A percentile compares a stretch with the other conserved stretches of the same genome.
These are phyloP conservation scores for Ditylenchus dipsaci DNA, from an alignment of 1,140 invertebrate species.

Conservation along the genomic window DNA sequence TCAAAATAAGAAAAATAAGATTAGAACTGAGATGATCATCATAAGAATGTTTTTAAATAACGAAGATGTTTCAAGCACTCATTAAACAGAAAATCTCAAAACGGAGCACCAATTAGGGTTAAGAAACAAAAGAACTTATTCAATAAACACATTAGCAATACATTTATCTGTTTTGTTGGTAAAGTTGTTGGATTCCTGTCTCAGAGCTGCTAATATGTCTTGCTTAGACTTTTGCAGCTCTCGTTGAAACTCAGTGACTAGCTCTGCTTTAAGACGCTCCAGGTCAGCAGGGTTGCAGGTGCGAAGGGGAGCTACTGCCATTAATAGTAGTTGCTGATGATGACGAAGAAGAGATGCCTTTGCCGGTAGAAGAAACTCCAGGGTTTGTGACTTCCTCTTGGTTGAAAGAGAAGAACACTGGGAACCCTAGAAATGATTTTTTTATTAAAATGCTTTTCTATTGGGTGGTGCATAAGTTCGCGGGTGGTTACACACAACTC, in stretches of 20 bases:
- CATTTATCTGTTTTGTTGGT: too few species aligned
- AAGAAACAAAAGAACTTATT: too few species aligned
- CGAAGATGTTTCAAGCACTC: too few species aligned
- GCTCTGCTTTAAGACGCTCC: slow-evolving; percentile 22
- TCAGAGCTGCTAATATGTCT: slow-evolving; percentile 5
- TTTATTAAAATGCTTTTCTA: slow-evolving; percentile 11
- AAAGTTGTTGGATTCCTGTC: slow-evolving; percentile 9
- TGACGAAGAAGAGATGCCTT: neutral
- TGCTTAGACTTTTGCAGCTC: slow-evolving; percentile 13
- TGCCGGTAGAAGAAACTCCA: neutral
- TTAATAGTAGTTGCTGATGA: neutral
- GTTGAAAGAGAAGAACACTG: slow-evolving; percentile 28
- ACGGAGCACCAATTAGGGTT: too few species aligned
- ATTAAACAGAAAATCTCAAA: too few species aligned
- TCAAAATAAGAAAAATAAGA: too few species aligned
- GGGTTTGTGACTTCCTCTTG: slow-evolving; percentile 21
- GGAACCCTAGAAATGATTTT: slow-evolving; percentile 30
- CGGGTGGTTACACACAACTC: too few species aligned
- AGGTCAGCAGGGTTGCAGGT: slow-evolving; percentile 16
- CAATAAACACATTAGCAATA: too few species aligned
- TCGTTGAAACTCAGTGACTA: slow-evolving; percentile 9
- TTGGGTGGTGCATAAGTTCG: neutral
- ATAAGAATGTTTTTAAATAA: too few species aligned
- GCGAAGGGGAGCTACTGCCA: neutral
- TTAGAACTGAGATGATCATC: too few species aligned